Base-by-base conservation (phyloP, 2,888 invertebrate genomes). In the Pasiphila rectangulata region DNA sequence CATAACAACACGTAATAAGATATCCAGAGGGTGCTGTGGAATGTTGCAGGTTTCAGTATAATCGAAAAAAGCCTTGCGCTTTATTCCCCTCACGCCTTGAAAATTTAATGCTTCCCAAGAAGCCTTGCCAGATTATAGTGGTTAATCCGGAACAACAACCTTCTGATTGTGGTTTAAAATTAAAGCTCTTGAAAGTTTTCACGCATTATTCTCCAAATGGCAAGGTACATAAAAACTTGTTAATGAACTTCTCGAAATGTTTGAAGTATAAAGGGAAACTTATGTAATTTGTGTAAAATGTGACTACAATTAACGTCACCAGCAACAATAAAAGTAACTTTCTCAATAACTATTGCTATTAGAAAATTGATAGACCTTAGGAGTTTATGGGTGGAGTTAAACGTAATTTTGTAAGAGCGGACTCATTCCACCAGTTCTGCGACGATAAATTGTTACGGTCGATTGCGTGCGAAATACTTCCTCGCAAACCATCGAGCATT, bases 401-500 rank as follows among this genome's bases (percentile, higher is more conserved):
- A 61, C 59, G 60, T 68, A 67, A 63, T 63, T 64, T 69, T 60
- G 56, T 59, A 56, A 59, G 58, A 55, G 62, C 60, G 46, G 58
- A 64, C 54, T 59, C 65, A 66, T 69, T 69, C 67, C 69, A 57
- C 61, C 67, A 76, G 69, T 78, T 75, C 67, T 70, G 60, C 63
- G 62, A 61, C 72, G 57, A 75, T 77, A 77, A 80, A 79, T 76
- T 75, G 69, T 67, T 70, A 72, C 68, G 71, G 65, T 52, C 69
- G 76, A 77, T 75, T 77, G 70, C 71, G 69, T 72, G 69, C 64
- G 69, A 77, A 76, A 75, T 72, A 75, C 74, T 73, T 68, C 59
- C 63, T 59, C 50, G 48, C 58, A 73, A 73, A 72, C 75, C 67
- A 66, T 65, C 54, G 69, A 64, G 64, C 66, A 57, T 71, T 69